phyloP scores from a whole-genome alignment of 2,888 invertebrate genomes.

The Blomia tropicalis region DNA sequence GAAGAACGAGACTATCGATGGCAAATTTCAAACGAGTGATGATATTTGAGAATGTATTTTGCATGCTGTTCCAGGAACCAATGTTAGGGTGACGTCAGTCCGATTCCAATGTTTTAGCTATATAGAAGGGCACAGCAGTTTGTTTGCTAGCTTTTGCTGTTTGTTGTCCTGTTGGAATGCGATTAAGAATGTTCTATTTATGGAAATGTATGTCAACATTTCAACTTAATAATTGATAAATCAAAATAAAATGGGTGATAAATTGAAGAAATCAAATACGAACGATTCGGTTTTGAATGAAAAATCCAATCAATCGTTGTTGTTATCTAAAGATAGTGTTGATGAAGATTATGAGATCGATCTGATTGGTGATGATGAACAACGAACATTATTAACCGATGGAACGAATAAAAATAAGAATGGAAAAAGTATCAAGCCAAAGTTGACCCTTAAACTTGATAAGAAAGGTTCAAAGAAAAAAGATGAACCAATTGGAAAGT shows the following conservation, averaged over 20 bases:
- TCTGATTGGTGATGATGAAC: conserved; percentile 5
- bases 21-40: too few relatives aligned
- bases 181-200: too few relatives aligned
- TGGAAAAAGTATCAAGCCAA: background rate
- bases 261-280: background rate
- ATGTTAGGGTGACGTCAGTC: too few relatives aligned
- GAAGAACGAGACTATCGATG: too few relatives aligned
- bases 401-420: background rate
- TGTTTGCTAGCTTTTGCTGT: too few relatives aligned
- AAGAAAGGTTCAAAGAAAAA: background rate
- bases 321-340: background rate
- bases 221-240: background rate
- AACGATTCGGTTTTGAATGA: background rate
- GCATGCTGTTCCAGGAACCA: too few relatives aligned
- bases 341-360: conserved; percentile 16
- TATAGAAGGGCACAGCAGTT: too few relatives aligned
- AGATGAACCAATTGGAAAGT: background rate
- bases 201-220: too few relatives aligned
- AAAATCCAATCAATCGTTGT: background rate
- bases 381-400: background rate
- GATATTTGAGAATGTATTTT: too few relatives aligned
- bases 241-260: background rate
- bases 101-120: too few relatives aligned
- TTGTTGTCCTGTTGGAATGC: too few relatives aligned
- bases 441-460: background rate